These are phyloP conservation scores for Eclectus roratus DNA, from an alignment of 2,113 vertebrate species.

Conservation along the genomic window DNA sequence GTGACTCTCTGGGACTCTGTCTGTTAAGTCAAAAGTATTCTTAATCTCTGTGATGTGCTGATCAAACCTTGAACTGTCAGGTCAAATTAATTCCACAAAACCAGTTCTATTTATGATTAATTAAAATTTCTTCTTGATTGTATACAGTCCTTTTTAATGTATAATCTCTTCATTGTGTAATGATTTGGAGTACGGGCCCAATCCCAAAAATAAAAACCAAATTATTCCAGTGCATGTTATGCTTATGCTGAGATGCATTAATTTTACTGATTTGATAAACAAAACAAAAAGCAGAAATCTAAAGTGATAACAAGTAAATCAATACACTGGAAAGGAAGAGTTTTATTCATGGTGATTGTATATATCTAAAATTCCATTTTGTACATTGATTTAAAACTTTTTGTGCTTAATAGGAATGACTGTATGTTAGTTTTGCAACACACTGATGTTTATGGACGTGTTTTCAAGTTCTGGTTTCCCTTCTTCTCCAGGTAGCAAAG, in stretches of 20 bases:
- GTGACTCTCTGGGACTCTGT: constrained; percentile 60
- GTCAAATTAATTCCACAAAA: constrained; percentile 77
- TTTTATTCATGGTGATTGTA: not conserved
- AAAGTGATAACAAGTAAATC: not conserved
- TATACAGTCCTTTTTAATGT: constrained; percentile 67
- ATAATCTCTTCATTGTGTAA: constrained; percentile 73
- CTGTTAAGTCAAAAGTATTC: constrained; percentile 76
- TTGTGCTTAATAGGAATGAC: not conserved
- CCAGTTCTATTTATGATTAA: constrained; percentile 77
- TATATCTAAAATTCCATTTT: not conserved
- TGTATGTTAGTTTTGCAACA: not conserved
- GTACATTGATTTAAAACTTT: not conserved
- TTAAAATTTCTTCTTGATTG: constrained; percentile 78
- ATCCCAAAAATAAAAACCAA: constrained; percentile 47
- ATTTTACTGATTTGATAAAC: constrained; percentile 7
- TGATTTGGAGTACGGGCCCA: constrained; percentile 57
- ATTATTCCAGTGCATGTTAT: constrained; percentile 15
- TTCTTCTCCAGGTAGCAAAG: not conserved
- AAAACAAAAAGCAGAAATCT: constrained; percentile 10
- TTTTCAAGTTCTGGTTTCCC: not conserved
- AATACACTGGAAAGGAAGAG: not conserved
- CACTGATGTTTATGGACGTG: not conserved
- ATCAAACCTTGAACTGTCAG: constrained; percentile 76
- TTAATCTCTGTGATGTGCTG: constrained; percentile 78
- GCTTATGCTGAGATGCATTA: not conserved